Conservation (phyloP, 2,113 vertebrate species). For the Sylvia atricapilla region DNA sequence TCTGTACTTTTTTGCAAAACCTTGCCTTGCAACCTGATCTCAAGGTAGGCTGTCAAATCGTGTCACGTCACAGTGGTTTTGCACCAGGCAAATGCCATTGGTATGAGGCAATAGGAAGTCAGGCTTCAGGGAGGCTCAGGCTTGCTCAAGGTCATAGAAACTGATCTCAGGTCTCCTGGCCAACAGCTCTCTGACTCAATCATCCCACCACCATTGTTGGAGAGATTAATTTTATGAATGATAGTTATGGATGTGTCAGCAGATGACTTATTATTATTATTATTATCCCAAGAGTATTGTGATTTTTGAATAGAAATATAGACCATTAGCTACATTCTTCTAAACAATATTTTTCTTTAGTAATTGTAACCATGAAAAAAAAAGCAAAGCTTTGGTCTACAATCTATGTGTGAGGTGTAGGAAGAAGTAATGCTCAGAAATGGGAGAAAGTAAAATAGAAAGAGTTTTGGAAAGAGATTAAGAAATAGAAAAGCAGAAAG, state of each 20-base stretch:
- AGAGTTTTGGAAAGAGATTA: not conserved
- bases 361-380: not conserved
- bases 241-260: not conserved
- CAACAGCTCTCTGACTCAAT: not conserved
- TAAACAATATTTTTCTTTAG: not conserved
- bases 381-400: not conserved
- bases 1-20: not conserved
- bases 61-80: not conserved
- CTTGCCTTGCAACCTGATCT: not conserved
- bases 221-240: not conserved
- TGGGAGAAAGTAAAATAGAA: not conserved
- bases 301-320: not conserved
- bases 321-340: not conserved
- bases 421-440: not conserved
- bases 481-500: not conserved
- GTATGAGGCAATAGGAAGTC: not conserved
- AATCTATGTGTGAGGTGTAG: not conserved
- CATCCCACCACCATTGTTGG: not conserved
- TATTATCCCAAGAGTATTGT: not conserved
- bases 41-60: not conserved
- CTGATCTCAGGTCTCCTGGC: not conserved
- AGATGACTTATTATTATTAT: not conserved
- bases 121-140: not conserved
- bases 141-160: not conserved
- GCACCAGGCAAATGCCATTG: not conserved